Evolutionary conservation across 64 coral and sea anemone genomes (phyloP), one percentile per base, ranked within the genome.

Genomic region (Porites lutea): DNA sequence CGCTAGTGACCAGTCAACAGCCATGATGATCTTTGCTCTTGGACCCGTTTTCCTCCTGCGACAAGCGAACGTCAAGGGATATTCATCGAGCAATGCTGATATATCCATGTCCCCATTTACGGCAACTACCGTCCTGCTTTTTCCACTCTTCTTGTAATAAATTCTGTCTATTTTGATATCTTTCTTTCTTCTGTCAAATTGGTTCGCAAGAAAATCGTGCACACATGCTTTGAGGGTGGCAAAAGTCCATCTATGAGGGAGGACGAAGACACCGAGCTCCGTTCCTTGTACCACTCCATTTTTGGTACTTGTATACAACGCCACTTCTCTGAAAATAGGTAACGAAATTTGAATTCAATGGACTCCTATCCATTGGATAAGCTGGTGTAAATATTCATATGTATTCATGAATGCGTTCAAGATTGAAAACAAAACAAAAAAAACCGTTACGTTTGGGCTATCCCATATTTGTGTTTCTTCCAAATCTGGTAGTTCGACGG

Each of bases 221-320:
- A 53, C 49, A 79, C 51, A n/a, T n/a, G n/a, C n/a, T n/a, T n/a
- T n/a, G n/a, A n/a, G n/a, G n/a, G n/a, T n/a, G n/a, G n/a, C n/a
- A n/a, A n/a, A n/a, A n/a, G 27, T 79, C 86, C 86, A 88, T 7
- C 86, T 49, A 13, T 55, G 49, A 54, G 86, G 86, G 19, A 88
- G 59, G 22, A 88, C 70, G 45, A 88, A 88, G 21, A 69, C 68
- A 52, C 68, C 16, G 49, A 47, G 71, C 44, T 88, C 69, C 8
- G 71, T 71, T 52, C 66, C 86, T 74, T 15, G 16, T 43, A 88
- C 86, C 59, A 60, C 2, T 22, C 86, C 86, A 57, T 75, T 59
- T 61, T 74, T 88, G n/a, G 71, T 74, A 75, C 44, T 72, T 71
- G 75, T 59, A 21, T 74, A 88, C 46, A 83, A 65, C 20, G 72